Base-by-base conservation (phyloP, 92 coral and sea anemone genomes). In the Bergia puertoricense region DNA sequence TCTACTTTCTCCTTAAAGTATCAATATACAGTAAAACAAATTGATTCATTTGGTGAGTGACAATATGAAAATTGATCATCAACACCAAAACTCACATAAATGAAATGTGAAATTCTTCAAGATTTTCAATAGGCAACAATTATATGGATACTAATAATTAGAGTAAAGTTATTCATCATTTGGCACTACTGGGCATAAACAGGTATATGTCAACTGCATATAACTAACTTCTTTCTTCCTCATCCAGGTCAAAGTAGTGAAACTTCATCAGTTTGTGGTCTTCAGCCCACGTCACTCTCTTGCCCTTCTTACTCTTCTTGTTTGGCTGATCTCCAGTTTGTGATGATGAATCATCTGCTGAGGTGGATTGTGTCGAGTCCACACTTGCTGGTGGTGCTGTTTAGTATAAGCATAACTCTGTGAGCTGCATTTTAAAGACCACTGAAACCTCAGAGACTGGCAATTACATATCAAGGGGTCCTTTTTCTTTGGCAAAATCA, bases 171-270 rank as follows among this genome's bases (percentile, higher is more conserved):
- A 54, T 18, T 54, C 59, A 11, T 54, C 59, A 54, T 54, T 54
- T 54, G 59, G 2, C 18, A 54, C 59, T 54, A 2, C 14, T 54
- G 13, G 59, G 59, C 11, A 18, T 54, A 18, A 54, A 54, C 10
- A 4, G 16, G 1, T 54, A 54, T 1, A 30, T 30, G 30, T 54
- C 14, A 10, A 54, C 59, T 11, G 59, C 16, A 54, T 18, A 39
- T 40, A n/a, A 86, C 89, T 50, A 76, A 95, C 98, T 95, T 94
- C 98, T 91, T 85, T 97, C 99, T 66, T 97, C 99, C 62, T 97
- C 99, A 73, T 97, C 99, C 89, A 94, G 92, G 89, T 97, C 99
- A 90, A 95, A 97, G 93, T 62, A 97, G 83, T 97, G 99, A 78
- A 90, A 90, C 2, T 89, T 91, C 38, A 93, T 94, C 73, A 97